Evolutionary conservation across 2,113 vertebrate genomes (phyloP).

Genomic region (Podiceps cristatus): DNA sequence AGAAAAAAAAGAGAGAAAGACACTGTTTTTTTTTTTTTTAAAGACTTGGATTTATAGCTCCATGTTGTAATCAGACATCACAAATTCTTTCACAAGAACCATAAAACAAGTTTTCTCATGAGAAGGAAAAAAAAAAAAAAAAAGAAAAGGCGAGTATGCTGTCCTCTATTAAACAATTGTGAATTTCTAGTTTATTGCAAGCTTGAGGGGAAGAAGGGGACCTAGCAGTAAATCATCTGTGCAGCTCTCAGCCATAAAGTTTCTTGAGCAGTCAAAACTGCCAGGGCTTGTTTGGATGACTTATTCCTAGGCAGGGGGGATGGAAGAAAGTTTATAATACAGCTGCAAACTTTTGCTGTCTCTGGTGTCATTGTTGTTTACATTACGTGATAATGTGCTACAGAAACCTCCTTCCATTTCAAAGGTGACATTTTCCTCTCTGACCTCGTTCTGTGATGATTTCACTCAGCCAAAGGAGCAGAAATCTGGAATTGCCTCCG

Average conservation of each 20-base stretch:
- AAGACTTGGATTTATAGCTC: slow-evolving; percentile 59
- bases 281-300: slow-evolving; percentile 57
- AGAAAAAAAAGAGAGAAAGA: neutral
- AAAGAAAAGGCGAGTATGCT: accelerated
- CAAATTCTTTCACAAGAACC: slow-evolving; percentile 68
- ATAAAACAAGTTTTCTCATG: slow-evolving; percentile 66
- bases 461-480: neutral
- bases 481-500: neutral
- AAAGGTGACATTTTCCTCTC: neutral
- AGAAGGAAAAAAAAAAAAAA: neutral
- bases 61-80: slow-evolving; percentile 60
- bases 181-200: neutral
- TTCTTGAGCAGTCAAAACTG: slow-evolving; percentile 29
- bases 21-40: too few relatives aligned
- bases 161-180: neutral
- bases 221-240: slow-evolving; percentile 27
- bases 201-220: neutral
- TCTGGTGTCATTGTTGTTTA: slow-evolving; percentile 33
- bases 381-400: neutral
- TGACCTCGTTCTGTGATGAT: neutral
- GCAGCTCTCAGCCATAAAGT: slow-evolving; percentile 40
- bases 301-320: slow-evolving; percentile 17
- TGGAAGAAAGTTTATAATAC: slow-evolving; percentile 45
- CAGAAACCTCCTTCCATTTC: slow-evolving; percentile 5
- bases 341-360: slow-evolving; percentile 55